Conservation (phyloP, 1,140 invertebrate species). For the Acyrthosiphon pisum region DNA sequence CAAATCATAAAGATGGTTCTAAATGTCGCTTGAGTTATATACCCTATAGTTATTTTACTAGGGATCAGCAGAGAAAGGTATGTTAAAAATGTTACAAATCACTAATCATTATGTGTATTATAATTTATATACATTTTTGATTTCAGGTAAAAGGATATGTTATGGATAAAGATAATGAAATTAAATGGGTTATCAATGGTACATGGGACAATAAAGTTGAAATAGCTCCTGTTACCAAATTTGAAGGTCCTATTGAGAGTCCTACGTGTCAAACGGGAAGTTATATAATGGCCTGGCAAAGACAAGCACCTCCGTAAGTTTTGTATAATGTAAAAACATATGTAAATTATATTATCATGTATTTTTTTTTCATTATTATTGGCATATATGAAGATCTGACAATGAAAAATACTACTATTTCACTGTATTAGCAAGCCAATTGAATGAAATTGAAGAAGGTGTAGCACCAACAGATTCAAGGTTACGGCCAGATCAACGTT, state of each 20-base stretch:
- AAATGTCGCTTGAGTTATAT: conserved; percentile 96
- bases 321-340: conserved; percentile 12
- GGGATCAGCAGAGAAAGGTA: conserved; percentile 84
- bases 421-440: conserved; percentile 90
- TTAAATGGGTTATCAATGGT: conserved; percentile 85
- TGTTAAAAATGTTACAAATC: conserved; percentile 51
- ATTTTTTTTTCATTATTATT: conserved; percentile 7
- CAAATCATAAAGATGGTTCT: conserved; percentile 85
- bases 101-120: not conserved
- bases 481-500: conserved; percentile 91
- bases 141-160: conserved; percentile 75
- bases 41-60: conserved; percentile 97
- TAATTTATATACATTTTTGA: not conserved
- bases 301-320: conserved; percentile 75
- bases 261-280: conserved; percentile 92
- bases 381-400: conserved; percentile 9
- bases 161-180: conserved; percentile 69
- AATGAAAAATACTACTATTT: conserved; percentile 84
- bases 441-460: conserved; percentile 93
- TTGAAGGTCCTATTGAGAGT: conserved; percentile 67
- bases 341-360: not conserved
- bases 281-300: conserved; percentile 85
- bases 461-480: conserved; percentile 96
- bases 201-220: conserved; percentile 97
- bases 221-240: conserved; percentile 86